phyloP scores from a whole-genome alignment of 2,797 vertebrate species.

The Ataeniobius toweri region DNA sequence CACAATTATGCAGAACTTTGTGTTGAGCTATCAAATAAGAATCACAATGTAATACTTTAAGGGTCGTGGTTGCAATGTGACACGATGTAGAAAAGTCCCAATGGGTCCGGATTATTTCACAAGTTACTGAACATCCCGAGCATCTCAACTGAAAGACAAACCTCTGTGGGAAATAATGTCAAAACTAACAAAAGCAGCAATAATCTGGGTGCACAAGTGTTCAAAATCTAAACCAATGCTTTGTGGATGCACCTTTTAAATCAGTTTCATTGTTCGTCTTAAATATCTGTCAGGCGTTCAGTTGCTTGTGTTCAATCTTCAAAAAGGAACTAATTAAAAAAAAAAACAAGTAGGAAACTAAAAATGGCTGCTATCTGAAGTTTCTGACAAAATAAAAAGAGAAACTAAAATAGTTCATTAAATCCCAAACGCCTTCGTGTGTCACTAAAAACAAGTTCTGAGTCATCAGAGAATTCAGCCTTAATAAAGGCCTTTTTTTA shows the following conservation, averaged over 20 bases:
- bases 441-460: not conserved
- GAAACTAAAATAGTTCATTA: not conserved
- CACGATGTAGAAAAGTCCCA: not conserved
- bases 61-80: not conserved
- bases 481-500: not conserved
- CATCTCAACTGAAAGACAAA: not conserved
- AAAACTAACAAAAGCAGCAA: not conserved
- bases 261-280: not conserved
- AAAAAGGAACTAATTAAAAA: not conserved
- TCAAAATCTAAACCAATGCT: too few relatives aligned
- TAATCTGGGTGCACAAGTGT: not conserved
- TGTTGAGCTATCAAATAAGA: not conserved
- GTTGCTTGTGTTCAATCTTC: not conserved
- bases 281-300: not conserved
- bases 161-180: too few relatives aligned
- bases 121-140: not conserved
- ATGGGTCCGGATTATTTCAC: not conserved
- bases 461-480: not conserved
- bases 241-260: too few relatives aligned
- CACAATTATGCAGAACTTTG: too few relatives aligned
- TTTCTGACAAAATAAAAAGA: not conserved
- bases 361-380: not conserved
- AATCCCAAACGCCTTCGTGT: conserved; percentile 1
- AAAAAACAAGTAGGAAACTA: not conserved
- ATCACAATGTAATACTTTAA: not conserved